These are phyloP conservation scores for Oedothorax gibbosus DNA, from an alignment of 1,140 invertebrate genomes.

Conservation along the genomic window DNA sequence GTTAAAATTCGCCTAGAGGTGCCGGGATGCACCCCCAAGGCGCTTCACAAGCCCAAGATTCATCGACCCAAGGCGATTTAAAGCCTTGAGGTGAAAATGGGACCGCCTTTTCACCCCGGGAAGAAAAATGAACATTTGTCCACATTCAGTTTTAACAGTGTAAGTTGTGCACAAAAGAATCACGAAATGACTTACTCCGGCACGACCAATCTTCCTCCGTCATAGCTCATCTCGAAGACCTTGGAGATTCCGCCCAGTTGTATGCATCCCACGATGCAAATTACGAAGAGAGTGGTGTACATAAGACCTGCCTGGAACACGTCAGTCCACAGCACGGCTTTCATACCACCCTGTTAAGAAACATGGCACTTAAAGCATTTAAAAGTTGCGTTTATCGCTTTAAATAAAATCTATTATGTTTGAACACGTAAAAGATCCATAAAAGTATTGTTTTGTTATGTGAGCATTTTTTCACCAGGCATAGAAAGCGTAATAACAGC, in stretches of 20 bases:
- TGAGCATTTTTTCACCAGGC: too few relatives aligned
- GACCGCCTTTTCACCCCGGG: neutral
- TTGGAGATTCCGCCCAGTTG: constrained; percentile 74
- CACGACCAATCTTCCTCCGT: constrained; percentile 77
- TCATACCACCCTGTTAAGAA: constrained; percentile 69
- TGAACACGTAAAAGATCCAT: too few relatives aligned
- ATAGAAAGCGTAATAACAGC: too few relatives aligned
- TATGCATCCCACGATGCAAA: too few relatives aligned
- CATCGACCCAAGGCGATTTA: too few relatives aligned
- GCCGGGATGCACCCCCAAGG: neutral
- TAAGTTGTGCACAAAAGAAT: too few relatives aligned
- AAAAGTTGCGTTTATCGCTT: neutral
- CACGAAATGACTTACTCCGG: too few relatives aligned
- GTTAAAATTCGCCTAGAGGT: neutral
- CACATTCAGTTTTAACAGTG: too few relatives aligned
- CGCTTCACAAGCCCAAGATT: neutral
- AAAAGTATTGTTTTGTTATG: too few relatives aligned
- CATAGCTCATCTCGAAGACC: constrained; percentile 77
- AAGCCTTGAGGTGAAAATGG: too few relatives aligned
- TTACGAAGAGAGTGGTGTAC: constrained; percentile 77
- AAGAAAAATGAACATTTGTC: too few relatives aligned
- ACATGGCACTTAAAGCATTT: neutral
- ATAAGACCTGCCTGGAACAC: constrained; percentile 69
- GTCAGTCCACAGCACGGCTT: constrained; percentile 71
- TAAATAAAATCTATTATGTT: too few relatives aligned